Conservation (phyloP, 2,888 invertebrate species). For the Ophion obscuratus region DNA sequence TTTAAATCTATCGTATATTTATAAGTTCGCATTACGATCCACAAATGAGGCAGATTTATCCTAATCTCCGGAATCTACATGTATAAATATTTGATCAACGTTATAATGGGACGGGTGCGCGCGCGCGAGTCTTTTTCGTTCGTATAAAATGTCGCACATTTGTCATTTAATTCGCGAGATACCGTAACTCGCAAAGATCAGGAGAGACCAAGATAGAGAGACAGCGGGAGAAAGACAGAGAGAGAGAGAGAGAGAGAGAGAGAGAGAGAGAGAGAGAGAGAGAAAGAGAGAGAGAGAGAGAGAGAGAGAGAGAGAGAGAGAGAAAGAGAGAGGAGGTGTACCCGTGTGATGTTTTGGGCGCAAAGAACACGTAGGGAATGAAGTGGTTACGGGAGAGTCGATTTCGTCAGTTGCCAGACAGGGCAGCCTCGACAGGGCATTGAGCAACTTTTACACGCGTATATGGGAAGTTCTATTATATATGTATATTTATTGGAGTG, state of each 20-base stretch:
- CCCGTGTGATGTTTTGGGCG: conserved; percentile 28
- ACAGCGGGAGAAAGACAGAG: not conserved
- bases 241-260: not conserved
- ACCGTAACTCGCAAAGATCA: not conserved
- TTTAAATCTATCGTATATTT: not conserved
- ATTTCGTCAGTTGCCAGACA: conserved; percentile 46
- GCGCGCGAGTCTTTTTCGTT: conserved; percentile 29
- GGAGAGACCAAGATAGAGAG: conserved; percentile 11
- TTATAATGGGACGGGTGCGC: conserved; percentile 28
- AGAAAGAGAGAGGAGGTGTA: not conserved
- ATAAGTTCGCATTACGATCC: conserved; percentile 48
- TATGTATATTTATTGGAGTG: conserved; percentile 17
- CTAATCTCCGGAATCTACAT: conserved; percentile 62
- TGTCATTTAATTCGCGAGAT: conserved; percentile 58
- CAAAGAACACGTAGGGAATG: conserved; percentile 41
- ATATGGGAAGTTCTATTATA: not conserved
- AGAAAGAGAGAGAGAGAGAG: not conserved
- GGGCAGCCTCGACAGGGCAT: conserved; percentile 32
- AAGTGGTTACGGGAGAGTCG: conserved; percentile 52
- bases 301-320: not conserved
- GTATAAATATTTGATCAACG: conserved; percentile 63
- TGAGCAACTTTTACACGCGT: conserved; percentile 54
- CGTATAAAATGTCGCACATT: conserved; percentile 60
- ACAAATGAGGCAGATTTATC: conserved; percentile 66
- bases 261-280: conserved; percentile 3